Evolutionary conservation across 2,797 vertebrate genomes (phyloP).

Genomic region (Glossophaga mutica): DNA sequence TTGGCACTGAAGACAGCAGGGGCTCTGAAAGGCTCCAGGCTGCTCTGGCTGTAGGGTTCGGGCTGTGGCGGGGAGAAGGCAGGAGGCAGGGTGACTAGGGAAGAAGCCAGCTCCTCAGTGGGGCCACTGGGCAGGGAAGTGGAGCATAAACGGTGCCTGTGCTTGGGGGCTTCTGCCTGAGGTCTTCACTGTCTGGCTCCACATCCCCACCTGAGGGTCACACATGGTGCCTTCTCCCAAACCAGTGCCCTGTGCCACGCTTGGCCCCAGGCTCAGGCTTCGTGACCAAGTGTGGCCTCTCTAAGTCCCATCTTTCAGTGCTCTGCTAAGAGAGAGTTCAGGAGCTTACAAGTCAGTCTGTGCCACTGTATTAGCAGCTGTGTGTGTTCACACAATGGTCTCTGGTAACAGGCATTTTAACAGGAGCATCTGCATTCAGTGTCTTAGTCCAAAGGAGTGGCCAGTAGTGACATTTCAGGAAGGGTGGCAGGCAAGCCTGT

Average conservation of each 20-base stretch:
- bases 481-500: too few relatives aligned
- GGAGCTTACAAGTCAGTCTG: accelerated
- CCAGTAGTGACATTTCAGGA: too few relatives aligned
- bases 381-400: accelerated
- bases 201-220: neutral
- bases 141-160: accelerated
- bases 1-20: neutral
- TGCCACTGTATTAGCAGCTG: accelerated
- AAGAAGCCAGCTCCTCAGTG: neutral
- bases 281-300: neutral
- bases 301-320: neutral
- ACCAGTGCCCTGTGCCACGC: neutral
- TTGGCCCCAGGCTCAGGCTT: neutral
- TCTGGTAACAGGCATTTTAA: neutral
- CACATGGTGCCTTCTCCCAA: neutral
- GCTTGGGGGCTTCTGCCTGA: accelerated
- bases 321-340: neutral
- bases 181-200: neutral
- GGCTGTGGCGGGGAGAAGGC: neutral
- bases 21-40: neutral
- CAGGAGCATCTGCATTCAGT: neutral
- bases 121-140: neutral
- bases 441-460: neutral
- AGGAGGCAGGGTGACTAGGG: neutral
- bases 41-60: neutral